Evolutionary conservation across 92 coral and sea anemone genomes (phyloP).

Genomic region (Palythoa grandis): DNA sequence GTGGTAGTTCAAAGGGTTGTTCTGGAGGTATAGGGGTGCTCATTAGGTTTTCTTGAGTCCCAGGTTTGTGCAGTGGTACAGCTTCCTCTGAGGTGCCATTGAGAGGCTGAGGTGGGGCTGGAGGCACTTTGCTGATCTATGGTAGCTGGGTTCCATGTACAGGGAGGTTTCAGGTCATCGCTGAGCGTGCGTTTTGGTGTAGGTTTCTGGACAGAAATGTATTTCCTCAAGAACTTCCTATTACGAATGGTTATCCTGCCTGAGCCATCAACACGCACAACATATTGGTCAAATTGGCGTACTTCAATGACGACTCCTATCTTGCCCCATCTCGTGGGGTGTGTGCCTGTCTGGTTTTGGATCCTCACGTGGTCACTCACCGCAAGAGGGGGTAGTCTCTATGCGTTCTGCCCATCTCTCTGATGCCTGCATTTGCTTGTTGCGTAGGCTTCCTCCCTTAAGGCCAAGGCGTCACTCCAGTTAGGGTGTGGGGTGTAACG

Average conservation of each 20-base stretch:
- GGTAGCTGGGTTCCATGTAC: not conserved
- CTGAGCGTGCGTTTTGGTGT: not conserved
- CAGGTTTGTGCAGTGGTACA: not conserved
- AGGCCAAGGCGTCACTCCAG: conserved; percentile 30
- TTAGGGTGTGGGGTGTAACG: too few relatives aligned
- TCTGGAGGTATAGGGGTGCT: not conserved
- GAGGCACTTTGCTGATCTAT: not conserved
- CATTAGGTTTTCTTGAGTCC: not conserved
- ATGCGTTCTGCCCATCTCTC: not conserved
- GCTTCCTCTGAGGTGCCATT: not conserved
- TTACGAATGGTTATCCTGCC: conserved; percentile 45
- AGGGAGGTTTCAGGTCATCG: not conserved
- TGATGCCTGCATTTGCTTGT: too few relatives aligned
- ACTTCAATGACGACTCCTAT: conserved; percentile 49
- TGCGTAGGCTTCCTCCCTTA: too few relatives aligned
- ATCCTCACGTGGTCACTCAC: conserved; percentile 39
- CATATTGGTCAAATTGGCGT: conserved; percentile 58
- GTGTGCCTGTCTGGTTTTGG: conserved; percentile 45
- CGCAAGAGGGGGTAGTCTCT: conserved; percentile 23
- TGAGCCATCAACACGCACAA: conserved; percentile 50
- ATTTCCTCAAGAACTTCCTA: conserved; percentile 38
- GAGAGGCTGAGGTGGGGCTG: not conserved
- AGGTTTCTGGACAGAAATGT: conserved; percentile 1
- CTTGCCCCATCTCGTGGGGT: conserved; percentile 60
- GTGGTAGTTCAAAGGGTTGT: not conserved